These are phyloP conservation scores for Callocephalon fimbriatum DNA, from an alignment of 2,113 vertebrate genomes.

Conservation along the genomic window DNA sequence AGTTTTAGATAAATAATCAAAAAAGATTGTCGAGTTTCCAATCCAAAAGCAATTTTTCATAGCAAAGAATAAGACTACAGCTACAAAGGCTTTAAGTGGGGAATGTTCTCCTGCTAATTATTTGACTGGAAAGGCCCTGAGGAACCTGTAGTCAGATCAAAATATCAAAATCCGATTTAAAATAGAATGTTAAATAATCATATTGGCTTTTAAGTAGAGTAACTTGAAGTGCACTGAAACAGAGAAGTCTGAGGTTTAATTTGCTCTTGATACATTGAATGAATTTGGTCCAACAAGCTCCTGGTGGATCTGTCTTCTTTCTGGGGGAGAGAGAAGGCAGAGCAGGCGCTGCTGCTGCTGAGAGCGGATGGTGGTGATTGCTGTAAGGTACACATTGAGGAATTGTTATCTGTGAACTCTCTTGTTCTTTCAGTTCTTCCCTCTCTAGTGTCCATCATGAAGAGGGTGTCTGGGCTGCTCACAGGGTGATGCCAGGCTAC, in stretches of 20 bases:
- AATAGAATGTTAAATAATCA: constrained; percentile 19
- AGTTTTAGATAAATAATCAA: constrained; percentile 86
- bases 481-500: neutral
- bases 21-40: constrained; percentile 82
- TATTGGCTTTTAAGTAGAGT: neutral
- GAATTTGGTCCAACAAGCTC: neutral
- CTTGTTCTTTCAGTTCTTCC: neutral
- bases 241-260: neutral
- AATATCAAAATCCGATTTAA: constrained; percentile 48
- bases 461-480: neutral
- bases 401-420: neutral
- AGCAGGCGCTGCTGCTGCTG: neutral
- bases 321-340: neutral
- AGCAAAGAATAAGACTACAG: constrained; percentile 30
- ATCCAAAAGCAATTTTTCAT: constrained; percentile 80
- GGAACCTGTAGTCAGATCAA: neutral
- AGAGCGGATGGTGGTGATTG: neutral
- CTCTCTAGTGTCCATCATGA: neutral
- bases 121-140: neutral
- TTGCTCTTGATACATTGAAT: neutral
- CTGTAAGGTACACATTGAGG: accelerated
- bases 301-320: neutral
- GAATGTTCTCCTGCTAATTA: neutral
- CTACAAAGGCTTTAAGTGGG: constrained; percentile 35
- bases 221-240: neutral